These are phyloP conservation scores for Smutsia gigantea DNA, from an alignment of 2,797 vertebrate species.

Conservation along the genomic window DNA sequence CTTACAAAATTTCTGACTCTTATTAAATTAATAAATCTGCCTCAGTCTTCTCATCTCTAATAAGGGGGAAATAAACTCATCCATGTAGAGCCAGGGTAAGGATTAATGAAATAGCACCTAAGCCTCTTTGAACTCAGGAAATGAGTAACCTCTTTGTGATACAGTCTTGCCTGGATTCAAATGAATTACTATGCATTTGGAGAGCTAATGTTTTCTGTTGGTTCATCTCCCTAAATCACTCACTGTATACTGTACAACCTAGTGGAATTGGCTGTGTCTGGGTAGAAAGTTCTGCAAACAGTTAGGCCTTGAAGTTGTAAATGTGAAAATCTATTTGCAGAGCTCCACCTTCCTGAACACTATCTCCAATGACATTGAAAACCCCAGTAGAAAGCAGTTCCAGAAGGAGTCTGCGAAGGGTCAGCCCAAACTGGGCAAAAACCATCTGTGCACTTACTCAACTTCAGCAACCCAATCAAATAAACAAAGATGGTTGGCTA, in stretches of 20 bases:
- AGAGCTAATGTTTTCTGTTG: constrained; percentile 22
- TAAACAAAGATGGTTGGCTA: neutral
- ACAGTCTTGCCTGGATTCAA: neutral
- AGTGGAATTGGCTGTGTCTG: neutral
- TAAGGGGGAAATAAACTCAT: neutral
- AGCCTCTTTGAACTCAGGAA: neutral
- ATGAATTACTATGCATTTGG: neutral
- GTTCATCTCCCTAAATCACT: neutral
- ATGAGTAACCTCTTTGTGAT: neutral
- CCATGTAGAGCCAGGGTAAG: neutral
- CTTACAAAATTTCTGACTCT: neutral
- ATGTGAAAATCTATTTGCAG: constrained; percentile 24
- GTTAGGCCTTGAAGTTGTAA: neutral
- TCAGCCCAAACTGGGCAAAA: neutral
- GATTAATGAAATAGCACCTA: neutral
- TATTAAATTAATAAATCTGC: neutral
- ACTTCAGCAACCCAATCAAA: neutral
- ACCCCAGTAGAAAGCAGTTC: neutral
- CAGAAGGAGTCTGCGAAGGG: neutral
- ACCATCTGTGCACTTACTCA: neutral
- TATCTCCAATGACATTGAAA: neutral
- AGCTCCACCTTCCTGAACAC: neutral
- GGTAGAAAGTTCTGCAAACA: constrained; percentile 29
- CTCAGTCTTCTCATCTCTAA: neutral
- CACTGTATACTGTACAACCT: neutral